A percentile compares a stretch with the other conserved stretches of the same genome.
Conservation (phyloP, 2,113 vertebrate species). For the Eptesicus fuscus region DNA sequence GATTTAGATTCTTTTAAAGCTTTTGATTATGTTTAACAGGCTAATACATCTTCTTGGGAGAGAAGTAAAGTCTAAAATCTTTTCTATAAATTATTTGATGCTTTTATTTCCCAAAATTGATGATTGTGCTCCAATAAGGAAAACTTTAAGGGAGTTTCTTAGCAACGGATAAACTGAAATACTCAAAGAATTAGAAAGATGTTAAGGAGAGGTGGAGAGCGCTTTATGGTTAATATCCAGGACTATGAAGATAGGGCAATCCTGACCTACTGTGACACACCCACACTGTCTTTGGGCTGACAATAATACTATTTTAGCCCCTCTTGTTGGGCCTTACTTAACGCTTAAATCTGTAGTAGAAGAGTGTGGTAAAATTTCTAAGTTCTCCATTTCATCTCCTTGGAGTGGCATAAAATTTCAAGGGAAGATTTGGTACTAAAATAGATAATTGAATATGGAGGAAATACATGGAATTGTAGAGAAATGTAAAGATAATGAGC, state of each 20-base stretch:
- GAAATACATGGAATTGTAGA: background rate
- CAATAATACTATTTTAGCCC: background rate
- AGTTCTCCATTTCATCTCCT: background rate
- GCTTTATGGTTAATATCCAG: background rate
- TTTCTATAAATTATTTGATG: slow-evolving; percentile 42
- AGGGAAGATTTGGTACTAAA: background rate
- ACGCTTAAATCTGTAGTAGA: background rate
- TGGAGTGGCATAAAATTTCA: background rate
- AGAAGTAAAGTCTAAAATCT: slow-evolving; percentile 40
- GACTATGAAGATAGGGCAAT: background rate
- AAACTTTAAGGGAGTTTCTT: slow-evolving; percentile 35
- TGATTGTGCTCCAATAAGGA: slow-evolving; percentile 22
- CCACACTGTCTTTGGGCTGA: background rate
- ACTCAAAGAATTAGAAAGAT: slow-evolving; percentile 31
- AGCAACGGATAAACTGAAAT: slow-evolving; percentile 24
- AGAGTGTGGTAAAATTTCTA: background rate
- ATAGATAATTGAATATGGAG: background rate
- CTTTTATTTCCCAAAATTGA: slow-evolving; percentile 48
- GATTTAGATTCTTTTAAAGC: slow-evolving; percentile 21
- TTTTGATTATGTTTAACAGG: slow-evolving; percentile 32
- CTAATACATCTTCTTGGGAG: slow-evolving; percentile 35
- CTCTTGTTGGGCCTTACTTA: background rate
- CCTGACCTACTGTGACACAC: background rate
- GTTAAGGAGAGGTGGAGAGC: slow-evolving; percentile 23
- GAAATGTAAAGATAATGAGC: too few species aligned